A percentile compares a stretch with the other conserved stretches of the same genome.
These are phyloP conservation scores for Danio choprae DNA, from an alignment of 2,797 vertebrate species.

Conservation along the genomic window DNA sequence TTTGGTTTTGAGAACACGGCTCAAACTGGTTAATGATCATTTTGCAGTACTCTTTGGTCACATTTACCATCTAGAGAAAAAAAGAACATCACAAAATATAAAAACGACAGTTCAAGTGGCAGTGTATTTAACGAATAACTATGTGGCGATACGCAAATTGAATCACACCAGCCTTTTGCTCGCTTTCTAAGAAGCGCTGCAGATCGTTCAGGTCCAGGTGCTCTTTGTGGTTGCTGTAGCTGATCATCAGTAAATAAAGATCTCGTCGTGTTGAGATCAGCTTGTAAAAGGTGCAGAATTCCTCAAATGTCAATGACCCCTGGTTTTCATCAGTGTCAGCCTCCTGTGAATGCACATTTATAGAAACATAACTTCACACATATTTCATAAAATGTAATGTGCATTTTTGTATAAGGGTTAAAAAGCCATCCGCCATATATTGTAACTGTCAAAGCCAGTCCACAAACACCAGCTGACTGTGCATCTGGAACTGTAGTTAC, in stretches of 20 bases:
- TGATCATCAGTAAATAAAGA: constrained; percentile 93
- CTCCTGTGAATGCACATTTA: constrained; percentile 76
- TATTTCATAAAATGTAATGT: not conserved
- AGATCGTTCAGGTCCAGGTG: constrained; percentile 86
- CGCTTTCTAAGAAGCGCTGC: constrained; percentile 87
- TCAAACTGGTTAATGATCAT: constrained; percentile 92
- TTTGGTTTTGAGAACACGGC: constrained; percentile 88
- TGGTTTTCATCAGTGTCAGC: constrained; percentile 94
- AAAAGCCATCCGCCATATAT: not conserved
- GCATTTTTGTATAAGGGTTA: not conserved
- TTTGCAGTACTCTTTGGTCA: constrained; percentile 85
- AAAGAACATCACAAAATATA: not conserved
- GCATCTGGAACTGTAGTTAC: too few relatives aligned
- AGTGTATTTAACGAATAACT: not conserved
- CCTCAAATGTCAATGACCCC: constrained; percentile 91
- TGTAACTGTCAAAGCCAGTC: too few relatives aligned
- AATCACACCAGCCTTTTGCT: constrained; percentile 87
- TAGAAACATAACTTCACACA: not conserved
- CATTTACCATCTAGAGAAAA: constrained; percentile 82
- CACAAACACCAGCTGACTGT: too few relatives aligned
- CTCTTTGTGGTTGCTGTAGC: constrained; percentile 95
- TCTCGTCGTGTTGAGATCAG: constrained; percentile 95
- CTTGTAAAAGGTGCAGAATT: constrained; percentile 97
- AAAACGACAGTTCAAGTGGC: not conserved
- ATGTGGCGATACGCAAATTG: not conserved